Base-by-base conservation (phyloP, 2,113 vertebrate genomes). In the Hemichromis elongatus region DNA sequence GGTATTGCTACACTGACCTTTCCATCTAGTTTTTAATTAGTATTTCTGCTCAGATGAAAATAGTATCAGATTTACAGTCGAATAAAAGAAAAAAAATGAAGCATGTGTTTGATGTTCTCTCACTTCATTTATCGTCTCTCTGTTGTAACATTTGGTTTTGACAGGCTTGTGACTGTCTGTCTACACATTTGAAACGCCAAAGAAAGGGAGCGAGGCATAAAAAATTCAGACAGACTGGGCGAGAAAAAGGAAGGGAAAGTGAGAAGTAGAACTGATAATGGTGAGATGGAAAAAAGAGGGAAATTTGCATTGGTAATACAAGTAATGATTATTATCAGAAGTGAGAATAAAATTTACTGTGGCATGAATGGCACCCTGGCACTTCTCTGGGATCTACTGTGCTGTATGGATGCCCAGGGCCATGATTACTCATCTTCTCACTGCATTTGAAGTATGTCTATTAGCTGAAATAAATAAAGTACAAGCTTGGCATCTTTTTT, bases 381-480 rank as follows among this genome's bases (percentile, higher is more conserved):
- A 92, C 59, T 59, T 81, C 73, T 85, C 80, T 57, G 21, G 61
- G 14, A 84, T 89, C 42, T 66, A 63, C 87, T 85, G 83, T 81
- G 79, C 77, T 82, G 70, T 45, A n/a, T n/a, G 68, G 86, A 78
- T 30, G 89, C 84, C 85, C 35, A 77, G 56, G 90, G 88, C 61
- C 87, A 56, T 47, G 81, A 90, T 95, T 95, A 90, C 83, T 93
- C 91, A 91, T 93, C 88, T 92, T 91, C 75, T 50, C 83, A 75
- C 88, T 80, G 82, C 56, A 88, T 84, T 87, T 90, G 33, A 91
- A 81, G 45, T 85, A 79, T 33, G 82, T 90, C 91, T 89, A 50
- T 94, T 96, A 86, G 91, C 78, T 57, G 88, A 75, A 42, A 93
- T 93, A 95, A 95, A 95, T 95, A 92, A 95, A 90, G 73, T 53